Base-by-base conservation (phyloP, 2,888 invertebrate species). In the Eubasilissa splendida region DNA sequence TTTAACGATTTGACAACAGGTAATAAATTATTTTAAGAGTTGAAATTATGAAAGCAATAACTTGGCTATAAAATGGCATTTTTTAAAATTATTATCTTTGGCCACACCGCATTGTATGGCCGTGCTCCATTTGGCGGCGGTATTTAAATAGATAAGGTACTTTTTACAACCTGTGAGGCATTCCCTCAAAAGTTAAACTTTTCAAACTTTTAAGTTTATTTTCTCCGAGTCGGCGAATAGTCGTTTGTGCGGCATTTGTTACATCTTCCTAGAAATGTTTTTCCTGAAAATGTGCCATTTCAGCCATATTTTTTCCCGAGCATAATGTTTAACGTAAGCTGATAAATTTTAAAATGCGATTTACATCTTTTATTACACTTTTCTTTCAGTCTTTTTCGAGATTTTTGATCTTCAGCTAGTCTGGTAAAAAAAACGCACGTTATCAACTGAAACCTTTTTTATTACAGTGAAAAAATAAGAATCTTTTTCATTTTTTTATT, bases 191-290 rank as follows among this genome's bases (percentile, higher is more conserved):
- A 68, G 50, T 14, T 68, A n/a, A 14, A 52, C 33, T 50, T 68
- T 52, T 4, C n/a, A n/a, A 68, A 68, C 42, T 68, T 68, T 68
- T 14, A 68, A 42, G 50, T 68, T 68, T 68, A 68, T 68, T 68
- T 68, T 68, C 68, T 50, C 68, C 9, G 68, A 68, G 50, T 68
- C n/a, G 50, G 68, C 50, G 50, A 50, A 68, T 33, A 50, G 68
- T 50, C 50, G 68, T 68, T 68, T 68, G 68, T 68, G n/a, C 14
- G 50, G 68, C 68, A 50, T 68, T 68, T 68, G 68, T 50, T n/a
- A 14, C 50, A 68, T 68, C 68, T 50, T 50, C 12, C 42, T 10
- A 42, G 50, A 50, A 68, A 68, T 68, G 14, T 12, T 68, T 42
- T n/a, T n/a, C 50, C 8, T n/a, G 68, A 50, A 50, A 42, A 42